Base-by-base conservation (phyloP, 2,888 invertebrate species). In the Machimus atricapillus region DNA sequence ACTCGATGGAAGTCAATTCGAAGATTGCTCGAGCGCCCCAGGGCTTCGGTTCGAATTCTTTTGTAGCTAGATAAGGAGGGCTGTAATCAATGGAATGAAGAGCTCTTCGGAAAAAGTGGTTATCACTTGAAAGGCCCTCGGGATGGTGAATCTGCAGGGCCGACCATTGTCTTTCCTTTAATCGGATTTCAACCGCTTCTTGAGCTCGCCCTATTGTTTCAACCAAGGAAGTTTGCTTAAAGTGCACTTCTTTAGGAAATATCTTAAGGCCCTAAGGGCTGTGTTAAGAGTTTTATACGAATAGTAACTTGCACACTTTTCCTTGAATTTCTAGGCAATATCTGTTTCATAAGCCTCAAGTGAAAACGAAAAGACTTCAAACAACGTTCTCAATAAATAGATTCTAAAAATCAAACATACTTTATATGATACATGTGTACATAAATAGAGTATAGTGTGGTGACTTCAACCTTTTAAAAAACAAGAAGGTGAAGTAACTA, bases 1-100 rank as follows among this genome's bases (percentile, higher is more conserved):
- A 40, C n/a, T 77, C 31, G 19, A 40, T 77, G 34, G 77, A 77
- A 77, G 77, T 77, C 77, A 77, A 77, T 77, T 77, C 40, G 37
- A 23, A 40, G 40, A 40, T 40, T 37, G 37, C 40, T 77, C 31
- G 77, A 77, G 66, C 12, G 23, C 23, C 52, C 23, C 66, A 27
- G 66, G 27, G 14, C 12, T 66, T 66, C 56, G 19, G 23, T 12
- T 66, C 66, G 66, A 23, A 66, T 66, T 66, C 27, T 66, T 66
- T 66, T 66, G 66, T 66, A 27, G 66, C 27, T 66, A 27, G 66
- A 23, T 66, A 66, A 66, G 27, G 66, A 66, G 66, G 66, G 27
- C 23, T 66, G 23, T 66, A 66, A 66, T 27, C 66, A 66, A 66
- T 23, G 66, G 27, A 66, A 66, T 66, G 66, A 27, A 66, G 66